These are phyloP conservation scores for Cyclopterus lumpus DNA, from an alignment of 2,797 vertebrate species.

Conservation along the genomic window DNA sequence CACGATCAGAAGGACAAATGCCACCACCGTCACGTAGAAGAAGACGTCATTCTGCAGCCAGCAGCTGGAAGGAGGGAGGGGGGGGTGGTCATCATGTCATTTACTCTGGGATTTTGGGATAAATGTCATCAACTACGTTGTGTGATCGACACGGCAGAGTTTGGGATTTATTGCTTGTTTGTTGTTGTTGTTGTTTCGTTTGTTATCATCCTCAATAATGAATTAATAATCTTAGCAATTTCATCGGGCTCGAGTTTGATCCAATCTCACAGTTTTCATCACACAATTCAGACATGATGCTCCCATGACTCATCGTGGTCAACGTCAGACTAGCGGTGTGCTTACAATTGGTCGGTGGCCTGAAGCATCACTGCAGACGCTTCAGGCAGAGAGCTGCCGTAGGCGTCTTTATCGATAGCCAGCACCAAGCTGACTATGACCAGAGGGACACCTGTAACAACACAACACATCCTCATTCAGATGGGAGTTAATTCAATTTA, in stretches of 20 bases:
- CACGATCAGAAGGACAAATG: constrained; percentile 86
- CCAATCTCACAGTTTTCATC: background rate
- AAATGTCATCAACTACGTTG: background rate
- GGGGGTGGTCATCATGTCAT: background rate
- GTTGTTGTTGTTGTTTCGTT: background rate
- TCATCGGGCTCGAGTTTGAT: background rate
- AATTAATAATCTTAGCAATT: background rate
- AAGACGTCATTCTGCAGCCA: constrained; percentile 69
- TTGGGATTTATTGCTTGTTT: background rate
- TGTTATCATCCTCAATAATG: background rate
- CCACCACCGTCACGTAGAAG: constrained; percentile 88
- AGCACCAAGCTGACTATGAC: constrained; percentile 83
- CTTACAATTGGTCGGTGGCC: constrained; percentile 85
- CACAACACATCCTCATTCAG: background rate
- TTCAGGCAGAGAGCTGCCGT: constrained; percentile 67
- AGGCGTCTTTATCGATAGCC: constrained; percentile 83
- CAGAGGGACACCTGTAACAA: constrained; percentile 80
- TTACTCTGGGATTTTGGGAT: constrained; percentile 5
- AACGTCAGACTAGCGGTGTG: constrained; percentile 37
- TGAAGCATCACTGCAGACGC: background rate
- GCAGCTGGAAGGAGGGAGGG: constrained; percentile 62
- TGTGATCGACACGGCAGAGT: background rate
- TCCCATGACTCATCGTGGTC: background rate
- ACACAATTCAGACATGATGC: background rate
- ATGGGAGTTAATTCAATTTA: background rate